Evolutionary conservation across 2,113 vertebrate species (phyloP), one percentile per base, ranked within the genome.

Genomic region (Arizona elegans): DNA sequence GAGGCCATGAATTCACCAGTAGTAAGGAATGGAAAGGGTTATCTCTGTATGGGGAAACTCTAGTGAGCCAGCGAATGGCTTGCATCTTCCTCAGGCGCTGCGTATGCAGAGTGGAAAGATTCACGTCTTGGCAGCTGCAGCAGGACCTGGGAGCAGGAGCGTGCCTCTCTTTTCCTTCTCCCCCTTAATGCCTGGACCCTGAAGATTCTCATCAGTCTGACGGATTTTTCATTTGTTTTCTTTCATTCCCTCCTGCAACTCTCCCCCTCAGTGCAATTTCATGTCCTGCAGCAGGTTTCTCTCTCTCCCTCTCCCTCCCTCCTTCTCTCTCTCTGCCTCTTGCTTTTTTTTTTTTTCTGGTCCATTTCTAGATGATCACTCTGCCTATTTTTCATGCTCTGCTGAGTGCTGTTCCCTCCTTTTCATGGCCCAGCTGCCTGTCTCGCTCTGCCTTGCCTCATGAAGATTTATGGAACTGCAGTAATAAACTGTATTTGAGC

Each of bases 401-500:
- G 93, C 93, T 96, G 88, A 81, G 26, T 10, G 94, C 93, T 86
- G 5, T 0, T 26, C 93, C 95, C 86, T 93, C 56, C 88, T 65
- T 38, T 43, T 85, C 96, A 8, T 89, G 33, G 95, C 95, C 95
- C 91, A 86, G 94, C 95, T 59, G 94, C 92, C 92, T 93, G 92
- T 93, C 92, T 93, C 50, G 56, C 81, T 93, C 65, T 93, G 89
- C 92, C 88, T 89, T 90, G 70, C 96, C 70, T 90, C 91, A 1
- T 7, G 96, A 93, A 96, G 95, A 97, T 96, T 97, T 94, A 96
- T 92, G 94, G 86, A 95, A 94, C 96, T 95, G 96, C 96, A 97
- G 96, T 93, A 92, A 95, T 96, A 94, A 96, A 94, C 96, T 93
- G 94, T 92, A 92, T 91, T 95, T 65, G 94, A 95, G 91, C 92